These are phyloP conservation scores for Tortrix viridana DNA, from an alignment of 2,888 invertebrate species.

Conservation along the genomic window DNA sequence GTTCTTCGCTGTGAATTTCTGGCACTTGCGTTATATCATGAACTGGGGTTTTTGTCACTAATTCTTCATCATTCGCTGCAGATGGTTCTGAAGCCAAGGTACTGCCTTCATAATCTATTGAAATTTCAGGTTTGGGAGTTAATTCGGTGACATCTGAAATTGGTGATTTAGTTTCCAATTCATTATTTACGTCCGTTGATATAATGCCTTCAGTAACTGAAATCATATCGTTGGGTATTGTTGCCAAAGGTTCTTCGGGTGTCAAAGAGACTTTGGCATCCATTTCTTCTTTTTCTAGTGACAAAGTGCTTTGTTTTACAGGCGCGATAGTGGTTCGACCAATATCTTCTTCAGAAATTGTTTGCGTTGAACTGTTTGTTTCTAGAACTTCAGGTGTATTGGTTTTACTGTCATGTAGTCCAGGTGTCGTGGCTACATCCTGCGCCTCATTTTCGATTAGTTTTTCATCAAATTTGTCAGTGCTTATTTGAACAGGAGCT, in stretches of 20 bases:
- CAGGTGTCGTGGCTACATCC: constrained; percentile 10
- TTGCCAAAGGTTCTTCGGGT: constrained; percentile 24
- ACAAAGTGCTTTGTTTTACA: constrained; percentile 14
- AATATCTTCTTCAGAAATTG: neutral
- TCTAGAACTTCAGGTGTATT: neutral
- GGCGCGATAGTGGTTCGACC: constrained; percentile 1
- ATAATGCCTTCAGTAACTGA: constrained; percentile 11
- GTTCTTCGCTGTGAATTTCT: constrained; percentile 16
- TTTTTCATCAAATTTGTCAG: constrained; percentile 16
- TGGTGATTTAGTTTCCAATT: constrained; percentile 15
- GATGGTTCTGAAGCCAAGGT: constrained; percentile 4
- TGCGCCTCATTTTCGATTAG: constrained; percentile 7
- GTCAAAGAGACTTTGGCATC: constrained; percentile 17
- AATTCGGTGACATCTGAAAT: neutral
- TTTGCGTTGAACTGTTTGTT: constrained; percentile 1
- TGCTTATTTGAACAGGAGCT: constrained; percentile 20
- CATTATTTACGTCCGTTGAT: constrained; percentile 3
- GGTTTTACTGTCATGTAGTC: constrained; percentile 16
- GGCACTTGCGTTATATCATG: constrained; percentile 16
- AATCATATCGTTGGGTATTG: constrained; percentile 18
- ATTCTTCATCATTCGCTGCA: constrained; percentile 7
- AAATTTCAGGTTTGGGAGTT: constrained; percentile 18
- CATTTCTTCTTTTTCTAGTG: constrained; percentile 27
- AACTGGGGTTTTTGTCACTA: constrained; percentile 15
- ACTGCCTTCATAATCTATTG: neutral